Evolutionary conservation across 2,888 invertebrate genomes (phyloP).

Genomic region (Andrena chrysosceles): DNA sequence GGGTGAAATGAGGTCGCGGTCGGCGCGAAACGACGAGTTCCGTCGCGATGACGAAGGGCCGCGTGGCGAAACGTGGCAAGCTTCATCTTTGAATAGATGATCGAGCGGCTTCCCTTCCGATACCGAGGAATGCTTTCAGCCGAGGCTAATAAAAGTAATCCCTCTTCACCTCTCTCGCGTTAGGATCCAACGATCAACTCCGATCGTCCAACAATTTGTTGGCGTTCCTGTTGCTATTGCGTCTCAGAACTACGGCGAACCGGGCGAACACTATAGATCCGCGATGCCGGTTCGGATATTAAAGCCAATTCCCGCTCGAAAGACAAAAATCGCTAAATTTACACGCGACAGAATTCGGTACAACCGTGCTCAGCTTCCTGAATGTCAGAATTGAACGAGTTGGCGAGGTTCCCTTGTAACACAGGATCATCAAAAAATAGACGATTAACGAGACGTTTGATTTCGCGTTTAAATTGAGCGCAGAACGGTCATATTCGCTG

Average conservation of each 20-base stretch:
- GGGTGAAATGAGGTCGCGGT: slow-evolving; percentile 51
- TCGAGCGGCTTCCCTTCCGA: not conserved
- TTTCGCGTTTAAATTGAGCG: not conserved
- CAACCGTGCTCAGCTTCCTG: slow-evolving; percentile 25
- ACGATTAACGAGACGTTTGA: slow-evolving; percentile 32
- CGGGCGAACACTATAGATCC: no score
- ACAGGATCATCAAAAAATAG: slow-evolving; percentile 36
- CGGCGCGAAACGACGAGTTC: slow-evolving; percentile 26
- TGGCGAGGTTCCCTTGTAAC: slow-evolving; percentile 47
- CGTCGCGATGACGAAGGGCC: not conserved
- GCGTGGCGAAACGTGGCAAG: not conserved
- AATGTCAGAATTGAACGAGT: slow-evolving; percentile 37
- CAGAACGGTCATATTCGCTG: not conserved
- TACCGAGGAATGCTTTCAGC: not conserved
- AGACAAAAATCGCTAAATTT: slow-evolving; percentile 58
- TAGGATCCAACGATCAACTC: not conserved
- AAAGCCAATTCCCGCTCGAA: slow-evolving; percentile 11
- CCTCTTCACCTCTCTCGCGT: not conserved
- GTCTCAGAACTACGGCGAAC: not conserved
- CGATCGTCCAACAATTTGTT: not conserved
- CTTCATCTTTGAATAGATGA: slow-evolving; percentile 1
- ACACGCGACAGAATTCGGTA: slow-evolving; percentile 47
- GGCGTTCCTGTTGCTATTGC: slow-evolving; percentile 19
- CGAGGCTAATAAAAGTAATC: no score
- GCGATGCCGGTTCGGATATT: not conserved